These are phyloP conservation scores for Periplaneta americana DNA, from an alignment of 1,140 invertebrate genomes.

Conservation along the genomic window DNA sequence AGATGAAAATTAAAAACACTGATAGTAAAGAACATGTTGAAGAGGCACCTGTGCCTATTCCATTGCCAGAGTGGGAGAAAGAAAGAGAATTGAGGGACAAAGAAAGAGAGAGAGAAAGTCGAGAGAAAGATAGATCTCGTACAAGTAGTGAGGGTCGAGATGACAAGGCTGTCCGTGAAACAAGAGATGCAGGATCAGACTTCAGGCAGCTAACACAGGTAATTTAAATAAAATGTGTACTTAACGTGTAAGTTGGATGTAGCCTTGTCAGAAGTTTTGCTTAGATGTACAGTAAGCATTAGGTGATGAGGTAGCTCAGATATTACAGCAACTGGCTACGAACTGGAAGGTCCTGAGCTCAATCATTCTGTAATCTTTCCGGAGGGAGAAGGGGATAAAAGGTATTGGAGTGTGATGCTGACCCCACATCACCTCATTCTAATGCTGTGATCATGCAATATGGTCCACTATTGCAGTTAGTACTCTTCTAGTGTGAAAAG, in stretches of 20 bases:
- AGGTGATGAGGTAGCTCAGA: too few species aligned
- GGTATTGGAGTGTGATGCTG: too few species aligned
- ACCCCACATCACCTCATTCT: too few species aligned
- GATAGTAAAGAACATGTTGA: constrained; percentile 35
- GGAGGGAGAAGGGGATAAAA: too few species aligned
- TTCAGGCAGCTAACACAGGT: constrained; percentile 24
- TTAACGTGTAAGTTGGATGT: neutral
- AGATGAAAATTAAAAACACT: constrained; percentile 41
- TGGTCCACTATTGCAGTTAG: too few species aligned
- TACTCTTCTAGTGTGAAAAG: too few species aligned
- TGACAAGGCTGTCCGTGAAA: constrained; percentile 27
- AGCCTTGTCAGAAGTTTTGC: too few species aligned
- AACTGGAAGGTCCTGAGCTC: too few species aligned
- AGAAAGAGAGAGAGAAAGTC: constrained; percentile 32
- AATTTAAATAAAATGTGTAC: neutral
- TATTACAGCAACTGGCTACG: too few species aligned
- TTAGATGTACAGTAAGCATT: too few species aligned
- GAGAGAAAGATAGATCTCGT: constrained; percentile 37
- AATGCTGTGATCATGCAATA: too few species aligned
- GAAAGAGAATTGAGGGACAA: constrained; percentile 42
- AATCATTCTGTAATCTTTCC: too few species aligned
- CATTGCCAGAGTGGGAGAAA: constrained; percentile 49
- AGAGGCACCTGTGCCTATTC: constrained; percentile 41
- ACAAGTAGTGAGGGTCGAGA: constrained; percentile 48
- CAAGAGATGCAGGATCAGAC: constrained; percentile 14